Percentiles rank a stretch among this genome's conserved stretches.
Evolutionary conservation across 2,888 invertebrate species (phyloP).

Genomic region (Volucella inflata): DNA sequence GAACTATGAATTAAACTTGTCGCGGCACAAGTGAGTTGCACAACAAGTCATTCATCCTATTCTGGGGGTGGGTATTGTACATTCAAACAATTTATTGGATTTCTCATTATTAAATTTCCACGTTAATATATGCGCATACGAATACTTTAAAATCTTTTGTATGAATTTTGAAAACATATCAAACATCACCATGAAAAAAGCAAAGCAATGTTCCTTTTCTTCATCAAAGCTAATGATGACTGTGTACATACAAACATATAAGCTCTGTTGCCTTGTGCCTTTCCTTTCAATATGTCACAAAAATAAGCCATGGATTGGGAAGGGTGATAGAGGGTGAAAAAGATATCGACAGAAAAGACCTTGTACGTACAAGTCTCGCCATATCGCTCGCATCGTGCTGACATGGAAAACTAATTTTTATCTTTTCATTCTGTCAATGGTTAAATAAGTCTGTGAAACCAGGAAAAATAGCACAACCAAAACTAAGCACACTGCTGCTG

Average conservation of each 20-base stretch:
- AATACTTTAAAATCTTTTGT: neutral
- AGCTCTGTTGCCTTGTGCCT: neutral
- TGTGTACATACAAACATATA: no score
- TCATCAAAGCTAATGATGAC: neutral
- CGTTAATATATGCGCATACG: neutral
- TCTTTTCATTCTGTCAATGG: conserved; percentile 29
- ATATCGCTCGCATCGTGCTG: neutral
- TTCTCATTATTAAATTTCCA: neutral
- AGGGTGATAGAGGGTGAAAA: neutral
- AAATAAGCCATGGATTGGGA: conserved; percentile 10
- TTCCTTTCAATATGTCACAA: conserved; percentile 21
- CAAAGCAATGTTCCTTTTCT: neutral
- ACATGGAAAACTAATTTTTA: conserved; percentile 30
- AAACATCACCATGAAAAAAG: neutral
- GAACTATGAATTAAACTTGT: neutral
- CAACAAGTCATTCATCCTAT: no score
- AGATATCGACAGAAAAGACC: neutral
- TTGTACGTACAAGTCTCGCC: neutral
- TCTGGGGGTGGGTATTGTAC: neutral
- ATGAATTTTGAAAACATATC: conserved; percentile 17
- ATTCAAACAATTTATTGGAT: conserved; percentile 4
- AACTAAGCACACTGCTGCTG: neutral
- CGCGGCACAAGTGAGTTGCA: no score
- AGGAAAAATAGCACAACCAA: neutral
- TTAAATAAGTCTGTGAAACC: conserved; percentile 6